Evolutionary conservation across 2,113 vertebrate genomes (phyloP).

Genomic region (Sorex araneus): DNA sequence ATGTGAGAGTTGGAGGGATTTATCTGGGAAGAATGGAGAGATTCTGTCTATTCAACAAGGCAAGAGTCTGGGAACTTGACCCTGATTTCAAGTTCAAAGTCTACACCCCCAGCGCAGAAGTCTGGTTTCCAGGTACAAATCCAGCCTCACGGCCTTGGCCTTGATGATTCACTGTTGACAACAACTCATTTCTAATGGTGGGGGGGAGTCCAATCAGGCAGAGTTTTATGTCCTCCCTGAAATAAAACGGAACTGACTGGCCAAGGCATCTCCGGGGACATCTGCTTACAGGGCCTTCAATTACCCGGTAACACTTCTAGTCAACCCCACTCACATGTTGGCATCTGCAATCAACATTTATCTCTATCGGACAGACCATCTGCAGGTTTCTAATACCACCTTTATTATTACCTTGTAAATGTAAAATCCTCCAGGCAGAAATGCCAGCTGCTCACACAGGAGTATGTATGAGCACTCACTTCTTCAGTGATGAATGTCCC

Average conservation of each 20-base stretch:
- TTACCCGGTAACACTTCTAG: conserved; percentile 54
- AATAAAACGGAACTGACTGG: conserved; percentile 80
- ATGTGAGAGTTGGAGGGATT: not conserved
- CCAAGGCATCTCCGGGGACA: conserved; percentile 69
- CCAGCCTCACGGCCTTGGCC: conserved; percentile 47
- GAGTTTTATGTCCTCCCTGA: conserved; percentile 77
- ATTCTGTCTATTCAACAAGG: not conserved
- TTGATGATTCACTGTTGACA: conserved; percentile 62
- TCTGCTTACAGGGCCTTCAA: conserved; percentile 56
- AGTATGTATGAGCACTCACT: not conserved
- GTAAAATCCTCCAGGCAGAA: conserved; percentile 67
- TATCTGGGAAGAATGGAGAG: not conserved
- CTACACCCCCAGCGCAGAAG: not conserved
- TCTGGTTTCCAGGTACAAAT: not conserved
- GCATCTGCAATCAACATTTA: conserved; percentile 69
- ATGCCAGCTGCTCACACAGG: conserved; percentile 51
- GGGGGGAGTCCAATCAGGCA: conserved; percentile 66
- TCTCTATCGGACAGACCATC: conserved; percentile 77
- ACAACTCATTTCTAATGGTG: conserved; percentile 57
- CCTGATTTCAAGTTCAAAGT: conserved; percentile 49
- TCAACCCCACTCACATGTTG: conserved; percentile 51
- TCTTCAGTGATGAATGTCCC: not conserved
- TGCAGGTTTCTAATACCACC: conserved; percentile 54
- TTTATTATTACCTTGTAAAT: conserved; percentile 69
- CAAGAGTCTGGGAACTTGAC: not conserved